Evolutionary conservation across 1,140 invertebrate species (phyloP), one percentile per base, ranked within the genome.

Genomic region (Homalodisca vitripennis): DNA sequence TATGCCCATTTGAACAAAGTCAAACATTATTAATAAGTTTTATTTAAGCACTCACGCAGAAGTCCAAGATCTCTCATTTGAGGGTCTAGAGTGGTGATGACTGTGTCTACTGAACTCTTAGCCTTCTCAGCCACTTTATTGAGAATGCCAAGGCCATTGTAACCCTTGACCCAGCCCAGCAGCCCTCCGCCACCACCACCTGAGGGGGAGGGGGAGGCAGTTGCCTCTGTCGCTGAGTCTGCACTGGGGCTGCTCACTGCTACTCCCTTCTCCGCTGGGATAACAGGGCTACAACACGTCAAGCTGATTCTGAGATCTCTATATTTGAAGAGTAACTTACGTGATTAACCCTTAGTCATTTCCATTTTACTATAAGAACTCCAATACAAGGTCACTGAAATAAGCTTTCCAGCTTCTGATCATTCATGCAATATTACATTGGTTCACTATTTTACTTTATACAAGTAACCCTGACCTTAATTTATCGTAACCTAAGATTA

Each of bases 1-100:
- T n/a, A n/a, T n/a, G n/a, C n/a, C n/a, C n/a, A n/a, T n/a, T n/a
- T n/a, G n/a, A n/a, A n/a, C n/a, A n/a, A n/a, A n/a, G n/a, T n/a
- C n/a, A n/a, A n/a, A n/a, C n/a, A n/a, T n/a, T n/a, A n/a, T n/a
- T n/a, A n/a, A n/a, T n/a, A n/a, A n/a, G n/a, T n/a, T n/a, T n/a
- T n/a, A n/a, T 51, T 20, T 20, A 3, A 51, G 14, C 24, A 60
- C 55, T 60, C 27, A 60, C 55, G 29, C 12, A 60, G 22, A 1
- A 60, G 27, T 22, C 55, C 55, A 26, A 92, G 89, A 81, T 94
- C 90, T 77, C 89, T 91, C 93, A 95, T 94, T 78, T 94, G 92
- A 22, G 93, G 93, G 80, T 95, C 93, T 12, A 95, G 80, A 20
- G 92, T 94, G 20, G 92, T 94, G 34, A 95, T 93, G 83, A 95